Evolutionary conservation across 2,113 vertebrate species (phyloP).

Genomic region (Tyrannus savana): DNA sequence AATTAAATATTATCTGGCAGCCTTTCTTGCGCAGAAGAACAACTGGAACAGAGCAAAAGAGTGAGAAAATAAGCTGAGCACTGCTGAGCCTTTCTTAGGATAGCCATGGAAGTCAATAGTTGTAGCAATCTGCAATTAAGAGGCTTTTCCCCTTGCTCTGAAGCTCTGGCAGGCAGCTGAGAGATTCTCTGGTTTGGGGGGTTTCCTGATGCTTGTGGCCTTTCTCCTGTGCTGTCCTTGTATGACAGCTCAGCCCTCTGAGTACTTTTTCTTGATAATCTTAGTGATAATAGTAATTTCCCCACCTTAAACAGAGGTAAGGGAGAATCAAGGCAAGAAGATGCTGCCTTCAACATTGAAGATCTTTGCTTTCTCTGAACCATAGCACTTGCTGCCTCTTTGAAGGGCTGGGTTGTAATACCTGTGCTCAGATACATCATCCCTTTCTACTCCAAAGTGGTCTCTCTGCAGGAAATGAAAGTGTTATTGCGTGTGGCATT

Average conservation of each 20-base stretch:
- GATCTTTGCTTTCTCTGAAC: neutral
- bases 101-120: neutral
- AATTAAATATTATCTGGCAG: neutral
- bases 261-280: neutral
- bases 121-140: neutral
- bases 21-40: neutral
- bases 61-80: neutral
- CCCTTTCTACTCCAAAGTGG: neutral
- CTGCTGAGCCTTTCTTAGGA: neutral
- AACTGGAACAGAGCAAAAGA: neutral
- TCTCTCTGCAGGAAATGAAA: neutral
- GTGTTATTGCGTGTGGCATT: neutral
- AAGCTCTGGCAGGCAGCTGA: neutral
- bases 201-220: neutral
- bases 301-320: neutral
- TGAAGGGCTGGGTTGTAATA: neutral
- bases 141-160: neutral
- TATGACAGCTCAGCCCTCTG: neutral
- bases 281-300: neutral
- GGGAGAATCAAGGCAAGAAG: neutral
- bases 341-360: neutral
- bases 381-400: neutral
- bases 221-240: neutral
- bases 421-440: fast-evolving
- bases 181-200: neutral